phyloP scores from a whole-genome alignment of 2,797 vertebrate species.

The Urocyon cinereoargenteus region DNA sequence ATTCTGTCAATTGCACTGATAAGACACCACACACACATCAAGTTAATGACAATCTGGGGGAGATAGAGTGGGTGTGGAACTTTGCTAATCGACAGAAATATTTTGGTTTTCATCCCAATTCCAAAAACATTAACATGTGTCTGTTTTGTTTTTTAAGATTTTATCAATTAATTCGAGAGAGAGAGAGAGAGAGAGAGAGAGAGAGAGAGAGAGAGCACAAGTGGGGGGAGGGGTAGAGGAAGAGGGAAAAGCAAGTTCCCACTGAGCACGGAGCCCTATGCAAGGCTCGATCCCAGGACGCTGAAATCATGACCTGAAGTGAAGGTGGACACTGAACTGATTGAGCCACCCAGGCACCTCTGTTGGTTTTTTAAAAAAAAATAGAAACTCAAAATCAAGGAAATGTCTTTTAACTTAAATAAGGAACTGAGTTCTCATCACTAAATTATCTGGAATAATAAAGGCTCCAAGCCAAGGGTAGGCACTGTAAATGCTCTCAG shows the following conservation, averaged over 20 bases:
- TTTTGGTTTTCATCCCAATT: not conserved
- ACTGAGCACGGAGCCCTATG: not conserved
- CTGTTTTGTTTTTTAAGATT: slow-evolving; percentile 12
- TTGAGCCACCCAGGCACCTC: not conserved
- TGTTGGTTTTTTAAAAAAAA: not conserved
- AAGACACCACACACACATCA: not conserved
- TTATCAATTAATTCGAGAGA: not conserved
- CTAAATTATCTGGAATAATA: not conserved
- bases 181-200: not conserved
- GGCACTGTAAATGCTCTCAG: not conserved
- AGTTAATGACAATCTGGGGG: not conserved
- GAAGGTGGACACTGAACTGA: not conserved
- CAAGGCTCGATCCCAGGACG: not conserved
- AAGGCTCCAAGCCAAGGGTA: not conserved
- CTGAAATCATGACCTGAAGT: not conserved
- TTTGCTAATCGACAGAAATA: not conserved
- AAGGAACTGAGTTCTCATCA: not conserved
- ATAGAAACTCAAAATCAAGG: not conserved
- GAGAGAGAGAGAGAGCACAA: not conserved
- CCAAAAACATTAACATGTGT: not conserved
- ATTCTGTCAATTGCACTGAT: not conserved
- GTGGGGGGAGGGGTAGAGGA: not conserved
- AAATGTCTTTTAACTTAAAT: not conserved
- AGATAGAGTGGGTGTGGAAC: not conserved
- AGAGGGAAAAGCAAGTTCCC: not conserved